Evolutionary conservation across 2,888 invertebrate species (phyloP), one percentile per base, ranked within the genome.

Genomic region (Erpobdella octoculata): DNA sequence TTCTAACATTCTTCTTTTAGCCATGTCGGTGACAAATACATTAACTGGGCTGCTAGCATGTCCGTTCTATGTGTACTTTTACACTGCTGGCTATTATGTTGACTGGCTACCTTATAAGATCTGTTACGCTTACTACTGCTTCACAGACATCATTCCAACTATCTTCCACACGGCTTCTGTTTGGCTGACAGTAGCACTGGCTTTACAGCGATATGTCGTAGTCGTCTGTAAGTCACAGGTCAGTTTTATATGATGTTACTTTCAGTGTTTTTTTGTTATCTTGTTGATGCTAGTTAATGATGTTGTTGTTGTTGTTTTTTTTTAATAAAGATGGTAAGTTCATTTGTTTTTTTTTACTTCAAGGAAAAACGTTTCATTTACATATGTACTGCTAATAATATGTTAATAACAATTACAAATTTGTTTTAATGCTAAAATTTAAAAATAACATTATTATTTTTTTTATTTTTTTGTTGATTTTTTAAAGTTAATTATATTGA

Each of bases 11-110:
- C 91, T 93, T 0, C 87, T 94, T 2, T 89, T 92, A 88, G 91
- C 91, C n/a, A 95, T 95, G 93, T 94, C 95, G 0, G 86, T 95
- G 5, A 92, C 92, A 77, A 94, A 95, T 84, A 90, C 93, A 89
- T 89, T 93, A 82, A 95, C 94, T 0, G 89, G 82, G 0, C 74
- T 82, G 0, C 78, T 79, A 70, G 81, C 83, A 4, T 75, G 81
- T n/a, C 83, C 83, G 3, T 88, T 93, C 80, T 88, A 93, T 64
- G 89, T 93, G 83, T 92, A 93, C 82, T 91, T 92, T 89, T 93
- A 91, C 85, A 91, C 92, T 0, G 89, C 92, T 77, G 91, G 91
- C 35, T 90, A 92, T 83, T 91, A 92, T 81, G 89, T 89, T 83
- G 91, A 91, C 89, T 8, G 84, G 90, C 78, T 89, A 87, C 80